A percentile compares a stretch with the other conserved stretches of the same genome.
Evolutionary conservation across 2,113 vertebrate genomes (phyloP).

Genomic region (Phyllostomus discolor): DNA sequence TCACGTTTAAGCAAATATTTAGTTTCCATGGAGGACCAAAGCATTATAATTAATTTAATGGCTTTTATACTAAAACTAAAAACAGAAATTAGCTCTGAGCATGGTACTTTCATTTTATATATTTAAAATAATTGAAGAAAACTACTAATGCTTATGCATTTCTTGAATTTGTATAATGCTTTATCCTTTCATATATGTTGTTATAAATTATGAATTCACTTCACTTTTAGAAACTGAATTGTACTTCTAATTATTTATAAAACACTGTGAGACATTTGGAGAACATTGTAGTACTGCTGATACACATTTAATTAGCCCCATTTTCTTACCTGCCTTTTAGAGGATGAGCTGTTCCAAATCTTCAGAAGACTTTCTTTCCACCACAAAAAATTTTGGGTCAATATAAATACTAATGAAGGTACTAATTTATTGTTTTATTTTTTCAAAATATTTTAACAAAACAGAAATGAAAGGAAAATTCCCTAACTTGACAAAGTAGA

Average conservation of each 20-base stretch:
- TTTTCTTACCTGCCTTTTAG: background rate
- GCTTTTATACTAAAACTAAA: slow-evolving; percentile 30
- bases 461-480: background rate
- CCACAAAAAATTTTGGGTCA: background rate
- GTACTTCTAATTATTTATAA: slow-evolving; percentile 37
- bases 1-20: slow-evolving; percentile 42
- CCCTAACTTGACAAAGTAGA: background rate
- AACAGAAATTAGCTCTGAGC: slow-evolving; percentile 10
- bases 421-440: background rate
- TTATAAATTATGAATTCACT: slow-evolving; percentile 22
- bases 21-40: background rate
- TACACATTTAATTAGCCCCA: background rate
- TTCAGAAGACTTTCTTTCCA: slow-evolving; percentile 20
- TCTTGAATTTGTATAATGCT: background rate
- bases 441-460: background rate
- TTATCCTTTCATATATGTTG: background rate
- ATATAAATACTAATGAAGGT: slow-evolving; percentile 37
- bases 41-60: background rate
- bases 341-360: background rate
- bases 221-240: slow-evolving; percentile 22
- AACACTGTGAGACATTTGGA: background rate
- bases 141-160: background rate
- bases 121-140: background rate
- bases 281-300: background rate
- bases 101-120: background rate